Percentiles rank a stretch among this genome's conserved stretches.
These are phyloP conservation scores for Brachyistius frenatus DNA, from an alignment of 2,113 vertebrate species.

Conservation along the genomic window DNA sequence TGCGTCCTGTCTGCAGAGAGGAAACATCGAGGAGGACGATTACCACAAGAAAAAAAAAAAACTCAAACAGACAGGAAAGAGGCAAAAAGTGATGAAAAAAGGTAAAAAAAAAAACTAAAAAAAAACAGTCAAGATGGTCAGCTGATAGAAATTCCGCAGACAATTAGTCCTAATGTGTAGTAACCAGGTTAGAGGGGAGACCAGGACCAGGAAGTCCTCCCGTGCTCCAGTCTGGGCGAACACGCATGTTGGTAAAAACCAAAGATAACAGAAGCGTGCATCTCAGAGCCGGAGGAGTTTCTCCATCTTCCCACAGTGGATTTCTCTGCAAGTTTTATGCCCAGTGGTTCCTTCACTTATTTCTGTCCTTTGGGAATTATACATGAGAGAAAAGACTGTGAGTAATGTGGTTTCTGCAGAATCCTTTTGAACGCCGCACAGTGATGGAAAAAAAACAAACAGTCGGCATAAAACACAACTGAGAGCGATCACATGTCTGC, in stretches of 20 bases:
- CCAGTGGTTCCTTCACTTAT: constrained; percentile 16
- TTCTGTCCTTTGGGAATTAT: constrained; percentile 3
- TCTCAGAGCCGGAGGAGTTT: background rate
- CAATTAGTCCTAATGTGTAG: constrained; percentile 57
- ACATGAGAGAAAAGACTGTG: background rate
- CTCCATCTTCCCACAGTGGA: background rate
- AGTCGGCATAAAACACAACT: background rate
- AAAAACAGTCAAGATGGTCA: constrained; percentile 36
- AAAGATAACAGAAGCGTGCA: background rate
- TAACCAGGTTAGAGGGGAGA: constrained; percentile 53
- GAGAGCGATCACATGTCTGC: background rate
- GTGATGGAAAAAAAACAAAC: background rate
- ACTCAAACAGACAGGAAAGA: background rate
- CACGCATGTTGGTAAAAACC: background rate
- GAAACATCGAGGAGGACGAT: background rate
- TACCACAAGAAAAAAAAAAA: background rate
- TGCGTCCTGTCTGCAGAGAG: constrained; percentile 86
- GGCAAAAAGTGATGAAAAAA: background rate
- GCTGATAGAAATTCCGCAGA: constrained; percentile 64
- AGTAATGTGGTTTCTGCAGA: constrained; percentile 19
- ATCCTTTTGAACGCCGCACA: background rate
- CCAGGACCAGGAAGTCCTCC: background rate
- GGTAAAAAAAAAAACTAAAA: background rate
- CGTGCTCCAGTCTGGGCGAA: background rate
- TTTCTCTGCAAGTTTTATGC: constrained; percentile 22